Evolutionary conservation across 1,140 invertebrate species (phyloP), one percentile per base, ranked within the genome.

Genomic region (Brachionus calyciflorus): DNA sequence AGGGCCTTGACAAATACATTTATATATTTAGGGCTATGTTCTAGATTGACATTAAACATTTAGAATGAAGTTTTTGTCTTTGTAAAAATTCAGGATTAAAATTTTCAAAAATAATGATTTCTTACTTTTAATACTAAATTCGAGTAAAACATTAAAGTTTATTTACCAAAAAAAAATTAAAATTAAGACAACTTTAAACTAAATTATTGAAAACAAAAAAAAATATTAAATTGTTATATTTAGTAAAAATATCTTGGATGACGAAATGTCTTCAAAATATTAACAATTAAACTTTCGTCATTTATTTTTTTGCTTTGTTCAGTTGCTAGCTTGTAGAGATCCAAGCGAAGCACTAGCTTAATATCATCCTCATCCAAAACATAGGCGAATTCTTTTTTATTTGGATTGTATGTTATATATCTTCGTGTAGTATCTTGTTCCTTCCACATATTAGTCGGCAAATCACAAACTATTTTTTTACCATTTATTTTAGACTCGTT

Each of bases 171-270:
- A n/a, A n/a, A n/a, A n/a, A n/a, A n/a, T n/a, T n/a, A n/a, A n/a
- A n/a, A n/a, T n/a, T n/a, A n/a, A n/a, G n/a, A n/a, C n/a, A n/a
- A n/a, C n/a, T n/a, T n/a, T n/a, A n/a, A n/a, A n/a, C n/a, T n/a
- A n/a, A n/a, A n/a, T n/a, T n/a, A n/a, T n/a, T n/a, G n/a, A n/a
- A n/a, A n/a, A n/a, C n/a, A n/a, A n/a, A n/a, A n/a, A n/a, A n/a
- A n/a, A n/a, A n/a, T n/a, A n/a, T n/a, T n/a, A n/a, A n/a, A n/a
- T n/a, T n/a, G n/a, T n/a, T n/a, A n/a, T n/a, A n/a, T n/a, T 65
- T 24, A 65, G 24, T 65, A 65, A 24, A 65, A 65, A 65, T 44
- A 65, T 65, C 60, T 65, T 26, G 60, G 60, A 65, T 65, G 60
- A 44, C 44, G 60, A 19, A 65, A 65, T 7, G 40, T 41, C 44